These are phyloP conservation scores for Mylabris phalerata DNA, from an alignment of 1,140 invertebrate species.

Conservation along the genomic window DNA sequence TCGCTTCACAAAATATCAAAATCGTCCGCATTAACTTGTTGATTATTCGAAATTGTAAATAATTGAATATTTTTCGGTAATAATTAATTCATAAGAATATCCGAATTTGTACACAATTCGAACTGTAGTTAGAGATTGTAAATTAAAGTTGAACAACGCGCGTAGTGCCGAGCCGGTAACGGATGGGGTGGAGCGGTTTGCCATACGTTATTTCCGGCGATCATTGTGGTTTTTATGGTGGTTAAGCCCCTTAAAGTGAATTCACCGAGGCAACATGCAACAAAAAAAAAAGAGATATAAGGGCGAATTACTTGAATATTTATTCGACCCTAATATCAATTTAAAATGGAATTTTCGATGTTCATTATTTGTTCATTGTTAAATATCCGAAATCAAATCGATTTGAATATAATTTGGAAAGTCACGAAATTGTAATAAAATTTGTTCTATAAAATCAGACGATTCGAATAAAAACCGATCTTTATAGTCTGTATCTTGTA, in stretches of 20 bases:
- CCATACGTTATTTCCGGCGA: conserved; percentile 23
- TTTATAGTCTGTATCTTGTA: conserved; percentile 16
- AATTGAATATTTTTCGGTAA: too few relatives aligned
- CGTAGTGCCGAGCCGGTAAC: conserved; percentile 17
- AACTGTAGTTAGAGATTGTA: conserved; percentile 15
- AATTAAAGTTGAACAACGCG: conserved; percentile 18
- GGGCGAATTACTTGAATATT: too few relatives aligned
- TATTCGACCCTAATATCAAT: too few relatives aligned
- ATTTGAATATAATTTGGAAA: conserved; percentile 3
- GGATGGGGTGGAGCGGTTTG: conserved; percentile 8
- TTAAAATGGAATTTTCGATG: too few relatives aligned
- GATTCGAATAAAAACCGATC: conserved; percentile 16
- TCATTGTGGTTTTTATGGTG: conserved; percentile 26
- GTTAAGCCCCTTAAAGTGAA: conserved; percentile 18
- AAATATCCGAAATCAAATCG: too few relatives aligned
- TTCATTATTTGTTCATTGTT: too few relatives aligned
- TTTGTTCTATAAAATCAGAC: conserved; percentile 21
- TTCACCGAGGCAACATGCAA: neutral
- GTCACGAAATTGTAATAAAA: conserved; percentile 20
- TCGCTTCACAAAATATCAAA: too few relatives aligned
- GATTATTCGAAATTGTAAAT: neutral
- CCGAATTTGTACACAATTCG: conserved; percentile 5
- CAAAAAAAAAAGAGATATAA: too few relatives aligned
- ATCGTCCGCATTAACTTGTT: conserved; percentile 5
- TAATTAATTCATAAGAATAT: too few relatives aligned